phyloP scores from a whole-genome alignment of 2,888 invertebrate genomes.

The Temnothorax rugatulus region DNA sequence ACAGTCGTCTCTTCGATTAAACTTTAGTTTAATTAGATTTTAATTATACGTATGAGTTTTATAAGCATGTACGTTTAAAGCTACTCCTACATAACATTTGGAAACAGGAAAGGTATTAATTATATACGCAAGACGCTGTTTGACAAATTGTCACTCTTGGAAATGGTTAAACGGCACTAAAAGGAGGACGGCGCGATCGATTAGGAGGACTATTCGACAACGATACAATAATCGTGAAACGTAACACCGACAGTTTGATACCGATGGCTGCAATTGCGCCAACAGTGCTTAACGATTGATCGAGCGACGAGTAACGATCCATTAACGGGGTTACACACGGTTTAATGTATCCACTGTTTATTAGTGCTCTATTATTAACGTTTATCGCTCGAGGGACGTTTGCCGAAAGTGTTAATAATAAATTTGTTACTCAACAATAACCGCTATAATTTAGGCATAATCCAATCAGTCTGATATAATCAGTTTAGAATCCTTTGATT shows the following conservation, averaged over 20 bases:
- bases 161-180: conserved; percentile 29
- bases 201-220: conserved; percentile 45
- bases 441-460: neutral
- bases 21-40: neutral
- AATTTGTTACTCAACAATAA: neutral
- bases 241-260: conserved; percentile 59
- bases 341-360: conserved; percentile 68
- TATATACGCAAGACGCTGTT: neutral
- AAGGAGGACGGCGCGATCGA: conserved; percentile 35
- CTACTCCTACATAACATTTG: neutral
- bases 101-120: conserved; percentile 5
- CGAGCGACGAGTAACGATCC: conserved; percentile 67
- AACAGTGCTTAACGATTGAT: conserved; percentile 67
- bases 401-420: conserved; percentile 26
- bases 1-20: neutral
- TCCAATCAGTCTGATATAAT: neutral
- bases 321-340: conserved; percentile 73
- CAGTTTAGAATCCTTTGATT: neutral
- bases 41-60: neutral
- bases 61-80: neutral
- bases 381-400: conserved; percentile 24
- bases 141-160: conserved; percentile 28
- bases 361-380: conserved; percentile 25
- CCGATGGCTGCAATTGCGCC: conserved; percentile 65
- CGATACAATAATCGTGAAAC: conserved; percentile 45